Percentiles rank a stretch among this genome's conserved stretches.
These are phyloP conservation scores for Caenorhabditis inopinata DNA, from an alignment of 1,140 invertebrate genomes.

Conservation along the genomic window DNA sequence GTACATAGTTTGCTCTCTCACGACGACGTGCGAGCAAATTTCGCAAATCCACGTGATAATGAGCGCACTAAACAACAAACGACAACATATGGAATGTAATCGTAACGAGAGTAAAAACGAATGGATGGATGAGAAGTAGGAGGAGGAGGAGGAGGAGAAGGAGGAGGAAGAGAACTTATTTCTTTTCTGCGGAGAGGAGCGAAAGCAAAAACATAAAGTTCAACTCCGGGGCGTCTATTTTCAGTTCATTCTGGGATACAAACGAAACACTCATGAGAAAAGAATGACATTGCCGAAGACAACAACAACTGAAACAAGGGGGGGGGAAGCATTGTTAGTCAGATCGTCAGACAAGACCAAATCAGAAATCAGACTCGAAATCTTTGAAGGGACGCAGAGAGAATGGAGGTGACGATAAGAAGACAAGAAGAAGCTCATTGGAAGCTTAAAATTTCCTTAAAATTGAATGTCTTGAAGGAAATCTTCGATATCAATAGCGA, in stretches of 20 bases:
- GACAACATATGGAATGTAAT: background rate
- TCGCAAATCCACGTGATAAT: background rate
- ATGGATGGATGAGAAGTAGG: too few relatives aligned
- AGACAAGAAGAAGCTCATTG: too few relatives aligned
- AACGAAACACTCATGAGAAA: background rate
- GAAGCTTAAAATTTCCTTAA: too few relatives aligned
- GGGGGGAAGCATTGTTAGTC: too few relatives aligned
- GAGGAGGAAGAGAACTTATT: background rate
- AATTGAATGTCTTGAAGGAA: too few relatives aligned
- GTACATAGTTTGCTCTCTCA: too few relatives aligned
- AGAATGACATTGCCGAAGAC: background rate
- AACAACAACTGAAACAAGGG: background rate
- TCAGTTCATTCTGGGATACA: constrained; percentile 7
- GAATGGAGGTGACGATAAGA: too few relatives aligned
- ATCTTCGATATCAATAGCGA: too few relatives aligned
- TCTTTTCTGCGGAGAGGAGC: background rate
- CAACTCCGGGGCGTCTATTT: background rate
- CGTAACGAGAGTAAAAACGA: background rate
- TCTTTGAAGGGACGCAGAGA: too few relatives aligned
- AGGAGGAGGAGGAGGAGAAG: background rate
- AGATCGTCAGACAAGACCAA: too few relatives aligned
- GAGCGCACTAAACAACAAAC: background rate
- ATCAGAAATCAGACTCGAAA: background rate
- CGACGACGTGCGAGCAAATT: background rate
- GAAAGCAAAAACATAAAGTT: constrained; percentile 27